Base-by-base conservation (phyloP, 1,140 invertebrate genomes). In the Rhizoglyphus robini region DNA sequence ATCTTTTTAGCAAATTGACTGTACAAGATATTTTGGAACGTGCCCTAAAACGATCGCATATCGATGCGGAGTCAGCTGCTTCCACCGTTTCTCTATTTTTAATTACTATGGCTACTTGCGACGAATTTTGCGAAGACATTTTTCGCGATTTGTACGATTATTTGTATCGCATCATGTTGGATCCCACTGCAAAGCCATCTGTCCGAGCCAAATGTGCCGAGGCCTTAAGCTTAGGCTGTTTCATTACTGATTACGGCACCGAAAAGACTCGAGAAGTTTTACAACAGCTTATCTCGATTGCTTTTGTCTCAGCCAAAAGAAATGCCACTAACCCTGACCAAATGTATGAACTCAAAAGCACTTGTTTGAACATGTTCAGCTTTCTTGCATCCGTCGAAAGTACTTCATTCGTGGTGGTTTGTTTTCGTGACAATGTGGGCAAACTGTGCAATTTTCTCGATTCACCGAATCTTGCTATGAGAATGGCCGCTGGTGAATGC, bases 401-500 rank as follows among this genome's bases (percentile, higher is more conserved):
- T 3, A 77, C 84, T 1, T 79, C 80, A 80, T 86, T 61, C 79
- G 72, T 67, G 18, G 5, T 70, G 38, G 63, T 65, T 63, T 67
- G 25, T 58, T 77, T 77, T 31, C 82, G 84, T 65, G 71, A 88
- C 34, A 75, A 75, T 62, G 8, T 41, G 8, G 8, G 8, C 18
- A 79, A 81, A 70, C 73, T 91, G 32, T 79, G 81, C 31, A 74
- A 85, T 70, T 76, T 92, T 34, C 74, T 94, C 51, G 80, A 86
- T 70, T 88, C 87, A 46, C 74, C 83, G 18, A 84, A 90, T 75
- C 77, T 90, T 47, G 88, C 96, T 72, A 83, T 96, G 8, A 82
- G 93, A 63, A 82, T 96, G 75, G 83, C 87, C 3, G 88, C 91
- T 54, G 93, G 93, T 51, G 90, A 93, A 75, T 84, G 88, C 18